Conservation (phyloP, 2,888 invertebrate species). For the Aproaerema taeniolella region DNA sequence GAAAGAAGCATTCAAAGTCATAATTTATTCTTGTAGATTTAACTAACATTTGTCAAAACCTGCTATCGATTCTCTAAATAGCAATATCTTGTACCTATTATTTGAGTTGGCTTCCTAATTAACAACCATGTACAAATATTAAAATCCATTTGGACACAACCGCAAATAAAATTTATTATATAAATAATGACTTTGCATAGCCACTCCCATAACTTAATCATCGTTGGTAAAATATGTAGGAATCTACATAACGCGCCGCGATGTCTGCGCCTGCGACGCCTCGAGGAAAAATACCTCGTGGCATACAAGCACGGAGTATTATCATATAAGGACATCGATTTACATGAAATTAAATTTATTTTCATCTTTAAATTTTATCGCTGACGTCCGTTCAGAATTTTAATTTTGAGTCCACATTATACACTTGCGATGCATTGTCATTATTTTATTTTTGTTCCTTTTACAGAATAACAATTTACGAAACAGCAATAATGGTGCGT, state of each 20-base stretch:
- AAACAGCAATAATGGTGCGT: no score
- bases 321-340: conserved; percentile 14
- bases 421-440: no score
- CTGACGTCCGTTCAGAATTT: no score
- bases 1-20: no score
- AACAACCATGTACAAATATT: no score
- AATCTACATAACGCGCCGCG: conserved; percentile 17
- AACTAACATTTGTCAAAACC: no score
- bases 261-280: conserved; percentile 17
- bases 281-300: conserved; percentile 20
- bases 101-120: background rate
- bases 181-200: conserved; percentile 3
- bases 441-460: no score
- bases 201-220: conserved; percentile 11
- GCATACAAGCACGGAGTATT: conserved; percentile 4
- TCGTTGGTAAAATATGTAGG: conserved; percentile 15
- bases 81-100: no score
- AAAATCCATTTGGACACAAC: conserved; percentile 7
- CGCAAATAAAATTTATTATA: conserved; percentile 8
- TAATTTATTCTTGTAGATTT: no score
- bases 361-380: conserved; percentile 6
- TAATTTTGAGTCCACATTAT: no score
- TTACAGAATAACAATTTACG: no score
- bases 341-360: conserved; percentile 11
- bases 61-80: no score